Evolutionary conservation across 2,113 vertebrate species (phyloP).

Genomic region (Danio rerio): DNA sequence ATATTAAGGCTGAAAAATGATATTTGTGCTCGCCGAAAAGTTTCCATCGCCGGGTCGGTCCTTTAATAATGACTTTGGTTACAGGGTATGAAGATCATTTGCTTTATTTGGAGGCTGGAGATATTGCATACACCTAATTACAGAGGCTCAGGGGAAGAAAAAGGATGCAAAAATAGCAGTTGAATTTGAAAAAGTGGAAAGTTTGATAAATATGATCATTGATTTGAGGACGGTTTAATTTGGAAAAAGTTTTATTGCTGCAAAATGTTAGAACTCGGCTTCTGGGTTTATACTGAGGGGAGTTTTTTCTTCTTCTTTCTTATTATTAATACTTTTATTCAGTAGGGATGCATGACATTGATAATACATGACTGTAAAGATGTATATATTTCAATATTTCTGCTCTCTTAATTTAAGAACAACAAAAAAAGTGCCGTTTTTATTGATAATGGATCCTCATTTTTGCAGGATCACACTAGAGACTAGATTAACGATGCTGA

Average conservation of each 20-base stretch:
- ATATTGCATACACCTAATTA: slow-evolving; percentile 71
- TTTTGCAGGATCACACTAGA: no score
- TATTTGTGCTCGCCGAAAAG: slow-evolving; percentile 58
- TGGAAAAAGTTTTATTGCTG: neutral
- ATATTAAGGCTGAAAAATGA: slow-evolving; percentile 66
- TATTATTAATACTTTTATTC: no score
- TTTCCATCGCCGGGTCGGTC: slow-evolving; percentile 59
- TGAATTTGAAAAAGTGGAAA: slow-evolving; percentile 2
- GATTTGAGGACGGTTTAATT: neutral
- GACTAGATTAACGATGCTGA: no score
- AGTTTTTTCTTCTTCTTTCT: no score
- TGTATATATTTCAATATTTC: no score
- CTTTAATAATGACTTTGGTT: slow-evolving; percentile 69
- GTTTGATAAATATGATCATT: neutral
- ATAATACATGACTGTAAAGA: no score
- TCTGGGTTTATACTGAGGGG: neutral
- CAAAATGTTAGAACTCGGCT: neutral
- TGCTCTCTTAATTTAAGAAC: no score
- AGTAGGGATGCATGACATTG: no score
- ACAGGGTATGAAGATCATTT: slow-evolving; percentile 74
- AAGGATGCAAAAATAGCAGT: slow-evolving; percentile 58
- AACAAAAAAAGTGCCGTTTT: no score
- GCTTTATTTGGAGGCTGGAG: slow-evolving; percentile 59
- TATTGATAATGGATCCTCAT: no score
- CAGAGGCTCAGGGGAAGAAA: slow-evolving; percentile 61